These are phyloP conservation scores for Corbicula japonica DNA, from an alignment of 2,888 invertebrate genomes.

Conservation along the genomic window DNA sequence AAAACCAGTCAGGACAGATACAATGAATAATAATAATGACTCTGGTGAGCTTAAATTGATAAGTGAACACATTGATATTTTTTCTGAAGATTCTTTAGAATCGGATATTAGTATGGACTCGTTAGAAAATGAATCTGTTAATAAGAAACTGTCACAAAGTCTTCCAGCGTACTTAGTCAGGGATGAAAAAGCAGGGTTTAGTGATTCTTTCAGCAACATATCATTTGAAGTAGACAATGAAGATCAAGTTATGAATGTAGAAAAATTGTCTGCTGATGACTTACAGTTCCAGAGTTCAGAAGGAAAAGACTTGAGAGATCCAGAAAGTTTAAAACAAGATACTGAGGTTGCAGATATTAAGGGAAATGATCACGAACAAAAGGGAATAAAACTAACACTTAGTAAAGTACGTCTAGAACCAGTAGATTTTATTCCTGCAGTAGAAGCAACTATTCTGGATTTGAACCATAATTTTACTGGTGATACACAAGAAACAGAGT, in stretches of 20 bases:
- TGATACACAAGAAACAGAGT: too few species aligned
- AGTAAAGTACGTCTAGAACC: too few species aligned
- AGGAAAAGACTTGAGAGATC: constrained; percentile 1
- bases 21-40: constrained; percentile 8
- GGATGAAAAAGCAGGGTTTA: constrained; percentile 41
- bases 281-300: not conserved
- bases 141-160: constrained; percentile 47
- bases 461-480: too few species aligned
- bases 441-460: too few species aligned
- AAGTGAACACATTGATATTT: constrained; percentile 9
- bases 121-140: constrained; percentile 51
- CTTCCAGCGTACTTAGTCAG: constrained; percentile 48
- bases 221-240: constrained; percentile 38
- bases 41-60: not conserved
- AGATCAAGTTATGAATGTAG: not conserved
- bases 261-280: not conserved
- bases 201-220: constrained; percentile 55
- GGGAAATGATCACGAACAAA: too few species aligned
- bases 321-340: too few species aligned
- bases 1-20: constrained; percentile 20
- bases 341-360: too few species aligned
- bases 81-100: constrained; percentile 63
- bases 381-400: too few species aligned
- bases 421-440: too few species aligned
- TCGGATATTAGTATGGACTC: constrained; percentile 59